Base-by-base conservation (phyloP, 2,888 invertebrate species). In the Merodon equestris region DNA sequence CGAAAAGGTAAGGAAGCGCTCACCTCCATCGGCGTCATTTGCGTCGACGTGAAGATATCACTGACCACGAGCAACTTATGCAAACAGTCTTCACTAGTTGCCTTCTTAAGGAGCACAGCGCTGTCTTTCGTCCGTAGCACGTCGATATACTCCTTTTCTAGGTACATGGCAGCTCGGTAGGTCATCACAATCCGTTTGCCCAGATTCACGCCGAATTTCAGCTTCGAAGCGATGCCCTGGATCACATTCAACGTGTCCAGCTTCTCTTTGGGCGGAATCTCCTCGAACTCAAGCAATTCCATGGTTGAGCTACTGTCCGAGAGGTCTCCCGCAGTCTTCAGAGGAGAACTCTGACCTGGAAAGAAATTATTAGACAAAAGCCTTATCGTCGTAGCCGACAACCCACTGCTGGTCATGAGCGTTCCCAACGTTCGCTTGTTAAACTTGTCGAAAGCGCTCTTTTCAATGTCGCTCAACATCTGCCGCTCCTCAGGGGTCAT, bases 401-500 rank as follows among this genome's bases (percentile, higher is more conserved):
- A 14, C 44, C 14, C n/a, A 67, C 64, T 56, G 60, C 74, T 70
- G 15, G 63, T 58, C 9, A 58, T 66, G 7, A 66, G 42, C 10
- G 76, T 77, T 1, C 83, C 84, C 27, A 88, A 85, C 0, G 90
- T 88, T 14, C 88, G 84, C 76, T 86, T 87, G 83, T 87, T 87
- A 58, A 89, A 89, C 61, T 88, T 89, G 0, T 89, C 85, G 66
- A 87, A 87, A 2, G 89, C 85, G 36, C 87, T 87, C 81, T 88
- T 89, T 27, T 88, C 87, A 5, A 88, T 87, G 57, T 89, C 89
- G 17, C 85, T 86, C 9, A 92, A 83, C 48, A 94, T 88, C 64
- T 91, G 88, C 57, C 92, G 90, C 84, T 94, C 91, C 84, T 94
- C 92, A 51, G 90, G 89, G 1, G 92, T 92, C 82, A 95, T 86